These are phyloP conservation scores for Drosophila acutilabella DNA, from an alignment of 2,888 invertebrate genomes.

Conservation along the genomic window DNA sequence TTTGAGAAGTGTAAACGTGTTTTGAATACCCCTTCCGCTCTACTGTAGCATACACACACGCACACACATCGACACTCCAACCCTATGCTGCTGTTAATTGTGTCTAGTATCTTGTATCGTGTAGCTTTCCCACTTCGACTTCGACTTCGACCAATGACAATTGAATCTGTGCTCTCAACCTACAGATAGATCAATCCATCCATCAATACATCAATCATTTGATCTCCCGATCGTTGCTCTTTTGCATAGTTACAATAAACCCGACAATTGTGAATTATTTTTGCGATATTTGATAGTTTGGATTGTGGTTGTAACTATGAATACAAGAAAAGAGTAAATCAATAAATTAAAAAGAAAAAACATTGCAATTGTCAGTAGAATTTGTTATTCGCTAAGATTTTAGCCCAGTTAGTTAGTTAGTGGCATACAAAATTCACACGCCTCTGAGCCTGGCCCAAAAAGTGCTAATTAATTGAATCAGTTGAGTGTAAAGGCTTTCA, in stretches of 20 bases:
- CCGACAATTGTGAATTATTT: slow-evolving; percentile 71
- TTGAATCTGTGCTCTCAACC: slow-evolving; percentile 37
- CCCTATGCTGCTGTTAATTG: slow-evolving; percentile 51
- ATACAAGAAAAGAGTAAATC: slow-evolving; percentile 20
- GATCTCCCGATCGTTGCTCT: slow-evolving; percentile 72
- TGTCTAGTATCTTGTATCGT: slow-evolving; percentile 43
- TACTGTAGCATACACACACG: slow-evolving; percentile 33
- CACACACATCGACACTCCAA: slow-evolving; percentile 13
- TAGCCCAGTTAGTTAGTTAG: background rate
- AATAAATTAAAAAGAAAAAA: slow-evolving; percentile 60
- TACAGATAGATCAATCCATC: slow-evolving; percentile 24
- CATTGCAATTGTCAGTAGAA: slow-evolving; percentile 40
- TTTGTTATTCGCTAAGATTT: background rate
- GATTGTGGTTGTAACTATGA: slow-evolving; percentile 63
- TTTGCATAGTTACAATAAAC: slow-evolving; percentile 57
- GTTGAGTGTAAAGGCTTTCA: slow-evolving; percentile 83
- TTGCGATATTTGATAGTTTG: slow-evolving; percentile 69
- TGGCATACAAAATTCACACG: slow-evolving; percentile 56
- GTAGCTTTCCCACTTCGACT: background rate
- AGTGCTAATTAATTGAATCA: slow-evolving; percentile 64
- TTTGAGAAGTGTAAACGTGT: slow-evolving; percentile 46
- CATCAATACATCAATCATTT: slow-evolving; percentile 13
- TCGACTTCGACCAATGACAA: slow-evolving; percentile 57
- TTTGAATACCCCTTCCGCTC: slow-evolving; percentile 33
- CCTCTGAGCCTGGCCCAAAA: slow-evolving; percentile 8